These are phyloP conservation scores for Oryzias melastigma DNA, from an alignment of 2,113 vertebrate genomes.

Conservation along the genomic window DNA sequence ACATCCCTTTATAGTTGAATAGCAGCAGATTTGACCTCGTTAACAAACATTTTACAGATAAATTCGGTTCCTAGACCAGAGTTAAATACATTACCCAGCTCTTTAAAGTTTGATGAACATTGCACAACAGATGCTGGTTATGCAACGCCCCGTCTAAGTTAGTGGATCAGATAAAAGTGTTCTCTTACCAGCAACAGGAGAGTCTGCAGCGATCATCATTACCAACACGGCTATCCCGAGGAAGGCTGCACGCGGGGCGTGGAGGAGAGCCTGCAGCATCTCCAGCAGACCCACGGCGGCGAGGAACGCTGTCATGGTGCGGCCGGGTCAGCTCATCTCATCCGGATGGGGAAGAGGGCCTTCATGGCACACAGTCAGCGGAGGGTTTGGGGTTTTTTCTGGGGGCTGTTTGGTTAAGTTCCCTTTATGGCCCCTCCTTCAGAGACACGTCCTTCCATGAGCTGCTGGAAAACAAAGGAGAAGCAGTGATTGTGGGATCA, in stretches of 20 bases:
- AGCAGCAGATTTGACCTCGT: no score
- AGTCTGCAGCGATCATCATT: slow-evolving; percentile 62
- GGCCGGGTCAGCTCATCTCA: slow-evolving; percentile 71
- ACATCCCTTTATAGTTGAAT: no score
- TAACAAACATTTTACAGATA: no score
- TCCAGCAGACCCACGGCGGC: slow-evolving; percentile 50
- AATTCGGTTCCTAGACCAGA: not conserved
- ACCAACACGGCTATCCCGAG: slow-evolving; percentile 65
- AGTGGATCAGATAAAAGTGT: slow-evolving; percentile 16
- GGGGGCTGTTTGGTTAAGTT: not conserved
- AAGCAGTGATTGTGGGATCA: slow-evolving; percentile 1
- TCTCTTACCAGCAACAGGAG: slow-evolving; percentile 74
- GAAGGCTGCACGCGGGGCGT: slow-evolving; percentile 22
- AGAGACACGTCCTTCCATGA: slow-evolving; percentile 13
- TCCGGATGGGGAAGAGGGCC: slow-evolving; percentile 33
- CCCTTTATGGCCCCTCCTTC: slow-evolving; percentile 27
- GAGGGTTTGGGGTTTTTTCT: not conserved
- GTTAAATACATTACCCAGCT: not conserved
- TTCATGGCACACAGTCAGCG: slow-evolving; percentile 25
- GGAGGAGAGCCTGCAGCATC: slow-evolving; percentile 41
- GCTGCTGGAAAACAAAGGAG: slow-evolving; percentile 39
- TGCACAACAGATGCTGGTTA: slow-evolving; percentile 5
- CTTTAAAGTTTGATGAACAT: not conserved
- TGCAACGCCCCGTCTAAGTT: slow-evolving; percentile 21
- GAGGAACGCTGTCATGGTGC: slow-evolving; percentile 67